Conservation (phyloP, 1,140 invertebrate genomes). For the Geopemphigus sp. region DNA sequence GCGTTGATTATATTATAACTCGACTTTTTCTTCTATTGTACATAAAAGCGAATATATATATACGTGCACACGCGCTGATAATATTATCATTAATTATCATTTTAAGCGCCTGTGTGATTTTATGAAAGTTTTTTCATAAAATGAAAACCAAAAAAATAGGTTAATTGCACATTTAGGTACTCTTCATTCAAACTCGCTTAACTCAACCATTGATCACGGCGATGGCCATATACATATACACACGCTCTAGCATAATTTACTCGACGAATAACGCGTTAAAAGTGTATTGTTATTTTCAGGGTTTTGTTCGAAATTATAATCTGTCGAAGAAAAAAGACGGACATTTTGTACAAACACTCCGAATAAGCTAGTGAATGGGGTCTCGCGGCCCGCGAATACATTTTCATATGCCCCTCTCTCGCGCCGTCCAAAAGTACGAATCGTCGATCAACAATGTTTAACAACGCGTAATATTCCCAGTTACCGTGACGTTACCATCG, state of each 20-base stretch:
- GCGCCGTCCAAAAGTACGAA: too few species aligned
- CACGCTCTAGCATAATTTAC: not conserved
- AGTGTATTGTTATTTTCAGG: not conserved
- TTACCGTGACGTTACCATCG: too few species aligned
- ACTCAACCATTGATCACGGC: slow-evolving; percentile 7
- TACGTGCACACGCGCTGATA: not conserved
- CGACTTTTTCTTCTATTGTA: slow-evolving; percentile 38
- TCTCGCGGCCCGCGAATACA: too few species aligned
- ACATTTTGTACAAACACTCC: not conserved
- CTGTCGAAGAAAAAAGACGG: not conserved
- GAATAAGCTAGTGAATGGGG: too few species aligned
- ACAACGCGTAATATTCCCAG: too few species aligned
- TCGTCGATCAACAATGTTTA: too few species aligned
- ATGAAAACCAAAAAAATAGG: not conserved
- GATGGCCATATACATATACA: not conserved
- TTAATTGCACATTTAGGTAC: slow-evolving; percentile 11
- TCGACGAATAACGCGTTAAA: not conserved
- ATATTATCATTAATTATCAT: slow-evolving; percentile 22
- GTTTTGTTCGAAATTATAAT: slow-evolving; percentile 5
- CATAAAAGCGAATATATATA: not conserved
- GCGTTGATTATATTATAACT: slow-evolving; percentile 18
- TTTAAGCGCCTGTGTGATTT: not conserved
- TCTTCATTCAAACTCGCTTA: slow-evolving; percentile 12
- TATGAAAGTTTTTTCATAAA: slow-evolving; percentile 22
- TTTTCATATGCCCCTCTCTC: too few species aligned